Percentiles rank a stretch among this genome's conserved stretches.
These are phyloP conservation scores for Ochotona curzoniae DNA, from an alignment of 2,113 vertebrate genomes.

Conservation along the genomic window DNA sequence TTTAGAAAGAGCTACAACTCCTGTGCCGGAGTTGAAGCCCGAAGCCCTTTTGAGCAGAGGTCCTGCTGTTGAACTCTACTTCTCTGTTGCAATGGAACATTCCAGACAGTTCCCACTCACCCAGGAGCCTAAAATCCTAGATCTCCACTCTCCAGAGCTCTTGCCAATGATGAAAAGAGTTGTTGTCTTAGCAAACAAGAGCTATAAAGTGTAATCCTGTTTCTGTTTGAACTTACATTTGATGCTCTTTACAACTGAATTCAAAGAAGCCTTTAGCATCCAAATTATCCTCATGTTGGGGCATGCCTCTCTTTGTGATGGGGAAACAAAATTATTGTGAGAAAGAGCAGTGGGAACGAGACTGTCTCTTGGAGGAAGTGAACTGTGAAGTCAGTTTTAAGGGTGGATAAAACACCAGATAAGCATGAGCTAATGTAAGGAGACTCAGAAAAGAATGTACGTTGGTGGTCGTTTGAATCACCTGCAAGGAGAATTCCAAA, in stretches of 20 bases:
- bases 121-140: background rate
- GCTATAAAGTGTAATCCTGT: background rate
- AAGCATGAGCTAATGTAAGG: background rate
- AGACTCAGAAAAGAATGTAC: background rate
- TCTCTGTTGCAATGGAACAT: background rate
- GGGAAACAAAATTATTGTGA: background rate
- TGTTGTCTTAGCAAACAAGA: background rate
- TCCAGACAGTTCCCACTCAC: background rate
- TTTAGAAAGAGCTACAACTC: background rate
- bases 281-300: background rate
- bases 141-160: background rate
- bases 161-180: background rate
- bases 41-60: background rate
- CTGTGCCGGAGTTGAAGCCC: background rate
- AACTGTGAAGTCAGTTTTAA: background rate
- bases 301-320: background rate
- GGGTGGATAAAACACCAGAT: background rate
- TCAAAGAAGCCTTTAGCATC: background rate
- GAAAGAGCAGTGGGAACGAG: too few species aligned
- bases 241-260: background rate
- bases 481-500: background rate
- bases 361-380: background rate
- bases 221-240: background rate
- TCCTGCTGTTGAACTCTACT: background rate
- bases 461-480: too few species aligned